These are phyloP conservation scores for Nesogale talazaci DNA, from an alignment of 2,113 vertebrate species.

Conservation along the genomic window DNA sequence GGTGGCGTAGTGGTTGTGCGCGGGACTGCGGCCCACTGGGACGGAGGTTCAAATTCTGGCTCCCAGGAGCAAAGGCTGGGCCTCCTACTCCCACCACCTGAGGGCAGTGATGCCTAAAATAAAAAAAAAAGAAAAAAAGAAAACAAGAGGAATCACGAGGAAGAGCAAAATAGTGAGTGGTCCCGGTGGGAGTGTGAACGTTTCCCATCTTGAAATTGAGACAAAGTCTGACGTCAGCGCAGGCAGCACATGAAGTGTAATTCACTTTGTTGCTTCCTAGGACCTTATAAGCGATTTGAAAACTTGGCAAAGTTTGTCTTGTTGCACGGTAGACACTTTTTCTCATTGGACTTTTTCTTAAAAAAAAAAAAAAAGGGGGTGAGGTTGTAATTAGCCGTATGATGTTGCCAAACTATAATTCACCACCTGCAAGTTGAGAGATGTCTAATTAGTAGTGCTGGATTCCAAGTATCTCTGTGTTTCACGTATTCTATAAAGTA, in stretches of 20 bases:
- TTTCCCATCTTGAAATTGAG: conserved; percentile 30
- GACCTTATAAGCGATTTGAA: conserved; percentile 32
- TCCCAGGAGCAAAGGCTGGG: too few species aligned
- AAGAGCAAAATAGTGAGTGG: conserved; percentile 19
- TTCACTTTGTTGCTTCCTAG: conserved; percentile 33
- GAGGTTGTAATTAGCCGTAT: not conserved
- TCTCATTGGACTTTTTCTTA: not conserved
- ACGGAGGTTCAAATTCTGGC: too few species aligned
- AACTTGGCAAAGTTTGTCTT: conserved; percentile 28
- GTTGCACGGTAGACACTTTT: conserved; percentile 14
- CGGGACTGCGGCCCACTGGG: too few species aligned
- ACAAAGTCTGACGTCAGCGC: conserved; percentile 17
- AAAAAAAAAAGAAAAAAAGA: too few species aligned
- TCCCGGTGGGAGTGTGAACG: not conserved
- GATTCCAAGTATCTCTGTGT: conserved; percentile 8
- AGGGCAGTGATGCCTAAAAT: too few species aligned
- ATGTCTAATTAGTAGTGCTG: conserved; percentile 3
- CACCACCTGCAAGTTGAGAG: not conserved
- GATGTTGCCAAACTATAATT: conserved; percentile 29
- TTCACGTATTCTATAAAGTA: conserved; percentile 7
- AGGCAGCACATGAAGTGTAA: not conserved
- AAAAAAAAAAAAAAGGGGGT: not conserved
- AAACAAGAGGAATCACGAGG: conserved; percentile 2
- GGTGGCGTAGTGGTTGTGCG: too few species aligned
- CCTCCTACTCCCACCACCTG: too few species aligned